phyloP scores from a whole-genome alignment of 92 coral and sea anemone genomes.

The Porites evermanni region DNA sequence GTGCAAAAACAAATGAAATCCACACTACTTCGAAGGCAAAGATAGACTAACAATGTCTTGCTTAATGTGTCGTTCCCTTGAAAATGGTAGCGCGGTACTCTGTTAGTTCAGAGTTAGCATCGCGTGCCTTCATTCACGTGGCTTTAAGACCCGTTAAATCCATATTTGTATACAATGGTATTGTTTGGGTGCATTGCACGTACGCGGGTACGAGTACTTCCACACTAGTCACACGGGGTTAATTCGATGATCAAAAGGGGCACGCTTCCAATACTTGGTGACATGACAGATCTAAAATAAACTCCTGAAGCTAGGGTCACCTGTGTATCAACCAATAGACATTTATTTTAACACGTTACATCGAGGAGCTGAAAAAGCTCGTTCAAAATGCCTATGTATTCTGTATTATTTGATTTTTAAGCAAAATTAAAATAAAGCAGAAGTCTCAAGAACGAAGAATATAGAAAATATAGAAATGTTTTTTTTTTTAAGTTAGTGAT shows the following conservation, averaged over 20 bases:
- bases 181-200: conserved; percentile 22
- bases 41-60: not conserved
- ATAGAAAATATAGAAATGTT: too few species aligned
- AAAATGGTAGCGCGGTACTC: not conserved
- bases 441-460: too few species aligned
- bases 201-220: not conserved
- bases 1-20: not conserved
- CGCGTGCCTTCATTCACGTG: conserved; percentile 30
- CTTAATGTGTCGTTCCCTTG: not conserved
- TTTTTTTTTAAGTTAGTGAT: not conserved
- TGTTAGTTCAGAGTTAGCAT: not conserved
- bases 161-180: conserved; percentile 22
- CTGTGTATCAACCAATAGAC: too few species aligned
- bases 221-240: conserved; percentile 26
- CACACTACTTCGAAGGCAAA: not conserved
- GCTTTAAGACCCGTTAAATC: not conserved
- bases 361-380: not conserved
- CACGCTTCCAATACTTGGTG: conserved; percentile 13
- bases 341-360: too few species aligned
- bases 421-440: too few species aligned
- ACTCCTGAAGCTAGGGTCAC: not conserved
- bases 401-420: too few species aligned
- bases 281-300: not conserved
- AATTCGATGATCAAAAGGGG: not conserved
- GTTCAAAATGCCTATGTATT: not conserved